Evolutionary conservation across 2,888 invertebrate species (phyloP), one percentile per base, ranked within the genome.

Genomic region (Lucinisca nassula): DNA sequence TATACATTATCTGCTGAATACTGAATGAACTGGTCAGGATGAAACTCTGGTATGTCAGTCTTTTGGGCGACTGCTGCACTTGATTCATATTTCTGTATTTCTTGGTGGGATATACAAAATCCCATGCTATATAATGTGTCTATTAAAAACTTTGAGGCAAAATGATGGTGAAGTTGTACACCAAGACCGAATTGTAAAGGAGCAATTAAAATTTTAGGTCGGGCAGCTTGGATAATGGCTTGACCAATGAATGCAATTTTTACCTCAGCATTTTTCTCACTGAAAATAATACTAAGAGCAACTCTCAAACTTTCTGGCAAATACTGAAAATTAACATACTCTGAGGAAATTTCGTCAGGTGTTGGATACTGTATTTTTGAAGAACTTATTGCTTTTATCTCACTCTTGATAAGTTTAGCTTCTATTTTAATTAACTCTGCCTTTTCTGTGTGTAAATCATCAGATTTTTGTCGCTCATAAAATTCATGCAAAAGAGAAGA

Each of bases 391-490:
- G 40, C 27, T 79, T 90, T 92, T 24, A 93, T 92, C 61, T 93
- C 93, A 85, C 55, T 70, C 75, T 83, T 84, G 12, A 93, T 82
- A 2, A 93, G 78, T 77, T 90, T 91, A 40, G 92, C 92, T 35
- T 91, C 93, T 6, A 95, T 94, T n/a, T 91, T 38, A 81, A 49
- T 40, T 21, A 74, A 61, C 21, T 67, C 67, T 17, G 35, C 3
- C 35, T 90, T 85, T 40, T 89, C 73, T 12, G 40, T 45, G 61
- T 83, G 79, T n/a, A 83, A 67, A 27, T 87, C 81, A 37, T 87
- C 76, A 17, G 30, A n/a, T n/a, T 70, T 78, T n/a, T 75, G 67
- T 14, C 38, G 27, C 37, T 85, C 70, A 17, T 86, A 84, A 77
- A 86, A 90, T 0, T 78, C 79, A 32, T 84, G 79, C 8, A 92